Evolutionary conservation across 2,888 invertebrate species (phyloP).

Genomic region (Agrilus cyanescens): DNA sequence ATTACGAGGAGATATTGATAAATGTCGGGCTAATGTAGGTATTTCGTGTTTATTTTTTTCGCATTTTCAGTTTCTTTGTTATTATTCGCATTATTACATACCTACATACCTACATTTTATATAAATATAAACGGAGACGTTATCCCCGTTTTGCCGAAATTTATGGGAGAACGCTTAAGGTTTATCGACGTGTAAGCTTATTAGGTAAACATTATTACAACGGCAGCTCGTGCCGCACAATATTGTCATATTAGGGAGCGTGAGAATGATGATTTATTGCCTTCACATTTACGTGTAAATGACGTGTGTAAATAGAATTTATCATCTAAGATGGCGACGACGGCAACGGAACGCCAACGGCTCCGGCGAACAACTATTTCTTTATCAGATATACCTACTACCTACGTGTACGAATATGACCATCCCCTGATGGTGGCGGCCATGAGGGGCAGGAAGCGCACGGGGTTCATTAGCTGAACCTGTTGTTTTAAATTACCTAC

Average conservation of each 20-base stretch:
- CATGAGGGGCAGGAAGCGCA: no score
- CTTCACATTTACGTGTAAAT: constrained; percentile 24
- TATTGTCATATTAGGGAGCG: constrained; percentile 17
- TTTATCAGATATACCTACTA: constrained; percentile 1
- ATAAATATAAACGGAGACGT: no score
- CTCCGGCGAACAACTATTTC: no score
- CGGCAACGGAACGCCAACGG: no score
- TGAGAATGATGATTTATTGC: constrained; percentile 27
- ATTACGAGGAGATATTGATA: no score
- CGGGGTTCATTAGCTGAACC: no score
- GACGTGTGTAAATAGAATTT: constrained; percentile 28
- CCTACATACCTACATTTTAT: no score
- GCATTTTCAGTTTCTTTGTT: no score
- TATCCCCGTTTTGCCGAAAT: constrained; percentile 2
- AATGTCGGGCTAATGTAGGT: no score
- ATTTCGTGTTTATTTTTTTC: no score
- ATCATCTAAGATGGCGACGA: constrained; percentile 23
- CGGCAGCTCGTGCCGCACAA: constrained; percentile 15
- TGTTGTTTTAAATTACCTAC: no score
- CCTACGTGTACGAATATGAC: neutral
- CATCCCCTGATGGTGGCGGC: neutral
- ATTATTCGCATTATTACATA: no score
- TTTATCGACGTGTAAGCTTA: constrained; percentile 10
- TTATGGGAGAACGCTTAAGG: neutral
- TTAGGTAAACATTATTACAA: constrained; percentile 15